These are phyloP conservation scores for Venturia canescens DNA, from an alignment of 1,140 invertebrate species.

Conservation along the genomic window DNA sequence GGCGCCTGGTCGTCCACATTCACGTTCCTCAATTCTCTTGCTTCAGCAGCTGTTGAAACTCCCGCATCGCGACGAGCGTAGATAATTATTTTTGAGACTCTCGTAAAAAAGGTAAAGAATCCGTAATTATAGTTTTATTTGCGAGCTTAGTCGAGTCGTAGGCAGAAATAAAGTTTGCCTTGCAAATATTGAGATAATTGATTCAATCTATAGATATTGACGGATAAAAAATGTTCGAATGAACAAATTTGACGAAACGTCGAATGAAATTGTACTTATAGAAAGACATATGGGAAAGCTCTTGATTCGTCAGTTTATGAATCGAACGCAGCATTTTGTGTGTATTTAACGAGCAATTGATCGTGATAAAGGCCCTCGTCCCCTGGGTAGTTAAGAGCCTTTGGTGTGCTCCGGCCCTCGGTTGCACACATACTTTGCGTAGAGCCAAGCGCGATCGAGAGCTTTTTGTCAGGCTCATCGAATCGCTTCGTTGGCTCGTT, in stretches of 20 bases:
- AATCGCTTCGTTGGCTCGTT: constrained; percentile 14
- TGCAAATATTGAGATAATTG: background rate
- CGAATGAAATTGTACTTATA: too few relatives aligned
- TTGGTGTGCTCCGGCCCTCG: background rate
- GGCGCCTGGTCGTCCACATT: background rate
- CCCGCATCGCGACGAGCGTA: background rate
- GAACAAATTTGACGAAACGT: too few relatives aligned
- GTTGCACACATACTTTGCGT: background rate
- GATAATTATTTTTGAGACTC: constrained; percentile 14
- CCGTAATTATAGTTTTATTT: background rate
- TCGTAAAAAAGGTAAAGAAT: background rate
- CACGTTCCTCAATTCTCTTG: background rate
- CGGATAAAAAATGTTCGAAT: too few relatives aligned
- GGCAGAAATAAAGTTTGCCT: background rate
- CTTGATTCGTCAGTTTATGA: too few relatives aligned
- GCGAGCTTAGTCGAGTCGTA: background rate
- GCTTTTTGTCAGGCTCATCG: constrained; percentile 30
- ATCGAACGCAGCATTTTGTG: background rate
- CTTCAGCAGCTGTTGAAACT: background rate
- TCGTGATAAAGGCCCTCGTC: background rate
- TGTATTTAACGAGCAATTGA: background rate
- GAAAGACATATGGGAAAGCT: too few relatives aligned
- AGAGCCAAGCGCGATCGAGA: background rate
- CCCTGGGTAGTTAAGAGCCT: background rate
- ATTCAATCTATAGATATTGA: too few relatives aligned